Percentiles rank a stretch among this genome's conserved stretches.
Conservation (phyloP, 2,888 invertebrate species). For the Chirona hameri region DNA sequence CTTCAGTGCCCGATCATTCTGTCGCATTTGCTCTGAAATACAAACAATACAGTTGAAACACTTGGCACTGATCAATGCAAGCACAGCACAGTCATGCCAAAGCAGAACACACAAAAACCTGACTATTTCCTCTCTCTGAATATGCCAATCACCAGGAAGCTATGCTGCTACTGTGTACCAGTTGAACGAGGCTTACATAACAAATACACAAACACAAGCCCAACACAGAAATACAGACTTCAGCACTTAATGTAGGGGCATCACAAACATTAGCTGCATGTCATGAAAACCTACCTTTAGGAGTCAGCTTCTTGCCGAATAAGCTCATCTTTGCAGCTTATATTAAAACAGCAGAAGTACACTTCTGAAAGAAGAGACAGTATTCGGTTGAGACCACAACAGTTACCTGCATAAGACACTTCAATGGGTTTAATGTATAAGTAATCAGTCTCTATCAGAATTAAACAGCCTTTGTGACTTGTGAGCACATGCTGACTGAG, state of each 20-base stretch:
- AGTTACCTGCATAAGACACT: too few relatives aligned
- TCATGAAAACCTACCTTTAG: not conserved
- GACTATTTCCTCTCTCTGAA: not conserved
- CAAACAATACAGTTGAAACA: not conserved
- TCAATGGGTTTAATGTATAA: too few relatives aligned
- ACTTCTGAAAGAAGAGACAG: too few relatives aligned
- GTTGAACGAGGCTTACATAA: too few relatives aligned
- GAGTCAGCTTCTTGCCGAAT: not conserved
- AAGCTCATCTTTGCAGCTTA: not conserved
- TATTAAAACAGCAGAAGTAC: too few relatives aligned
- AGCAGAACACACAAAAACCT: not conserved
- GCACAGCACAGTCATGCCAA: not conserved
- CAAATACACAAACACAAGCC: too few relatives aligned
- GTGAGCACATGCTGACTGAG: too few relatives aligned
- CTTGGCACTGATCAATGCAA: not conserved
- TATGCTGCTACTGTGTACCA: too few relatives aligned
- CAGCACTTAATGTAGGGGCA: not conserved
- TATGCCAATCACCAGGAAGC: not conserved
- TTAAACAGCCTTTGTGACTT: too few relatives aligned
- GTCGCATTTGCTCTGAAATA: conserved; percentile 71
- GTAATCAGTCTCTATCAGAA: too few relatives aligned
- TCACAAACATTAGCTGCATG: not conserved
- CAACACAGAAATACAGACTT: too few relatives aligned
- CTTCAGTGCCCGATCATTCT: conserved; percentile 75
- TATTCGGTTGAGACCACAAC: too few relatives aligned